Evolutionary conservation across 2,113 vertebrate genomes (phyloP), one percentile per base, ranked within the genome.

Genomic region (Entomyzon cyanotis): DNA sequence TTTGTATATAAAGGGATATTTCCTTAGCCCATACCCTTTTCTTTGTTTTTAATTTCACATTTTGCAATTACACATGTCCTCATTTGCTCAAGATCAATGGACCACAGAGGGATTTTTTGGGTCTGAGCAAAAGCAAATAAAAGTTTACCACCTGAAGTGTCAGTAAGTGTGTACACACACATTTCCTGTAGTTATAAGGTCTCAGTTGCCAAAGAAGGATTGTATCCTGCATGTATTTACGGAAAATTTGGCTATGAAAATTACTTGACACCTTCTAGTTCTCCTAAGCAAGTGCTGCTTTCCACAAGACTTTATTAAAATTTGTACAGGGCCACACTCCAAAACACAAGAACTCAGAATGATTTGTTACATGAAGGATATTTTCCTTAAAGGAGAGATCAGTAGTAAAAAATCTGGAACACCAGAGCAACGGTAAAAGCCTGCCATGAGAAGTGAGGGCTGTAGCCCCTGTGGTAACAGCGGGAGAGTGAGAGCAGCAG

Each of bases 401-500:
- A 37, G 58, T 3, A 12, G 39, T 80, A 39, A 76, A 50, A 91
- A 79, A 27, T 5, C 39, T 0, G 12, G 18, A 68, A 44, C 25
- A 35, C 1, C 5, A 9, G 62, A 25, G 27, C 33, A 9, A 3
- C 0, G 28, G 46, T 4, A 17, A 15, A 35, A 58, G 14, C n/a
- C 56, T 31, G 23, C 59, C 24, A 58, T 42, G 30, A 15, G 53
- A 30, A 22, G 10, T 11, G 55, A 25, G 39, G 3, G 24, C 21
- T 44, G 5, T 35, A 59, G 55, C 31, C 24, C 35, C 44, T 13
- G 16, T 2, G 25, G 15, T 4, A 20, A 3, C 23, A 15, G 7
- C 6, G 7, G 19, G 17, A 21, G 13, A 28, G 21, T 8, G 33
- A 3, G 35, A 25, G 31, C 46, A 18, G 55, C 60, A 8, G 20